Base-by-base conservation (phyloP, 1,140 invertebrate genomes). In the Thaumetopoea pityocampa region DNA sequence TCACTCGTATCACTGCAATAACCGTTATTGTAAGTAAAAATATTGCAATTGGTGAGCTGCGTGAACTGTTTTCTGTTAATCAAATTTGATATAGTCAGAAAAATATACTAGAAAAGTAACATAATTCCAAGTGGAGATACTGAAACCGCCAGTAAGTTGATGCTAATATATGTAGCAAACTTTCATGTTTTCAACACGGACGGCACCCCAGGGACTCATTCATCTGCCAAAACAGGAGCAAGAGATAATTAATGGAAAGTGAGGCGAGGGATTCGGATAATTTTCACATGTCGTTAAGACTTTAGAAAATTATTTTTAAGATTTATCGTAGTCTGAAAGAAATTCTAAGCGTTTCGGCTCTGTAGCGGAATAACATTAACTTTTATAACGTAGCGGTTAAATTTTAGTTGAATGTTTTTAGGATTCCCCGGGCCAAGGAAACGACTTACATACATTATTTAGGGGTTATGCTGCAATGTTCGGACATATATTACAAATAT, bases 181-280 rank as follows among this genome's bases (percentile, higher is more conserved):
- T 74, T 68, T 64, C 53, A 49, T 61, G 63, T 73, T 76, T 72
- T 68, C 57, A 63, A 58, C 46, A 37, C 46, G 45, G 55, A 65
- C 52, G 54, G 55, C 58, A 47, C 69, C 57, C 63, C 17, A 16
- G 59, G 34, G 67, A 22, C 56, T 68, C 67, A 67, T 78, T 73
- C 67, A 61, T 74, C 67, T 59, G 44, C 51, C 54, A 51, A 30
- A 45, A 37, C 42, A 40, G 60, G 58, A 34, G 52, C 53, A 59
- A 61, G 54, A 55, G 53, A 69, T 78, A 67, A 73, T 73, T 73
- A 73, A 78, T 74, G 67, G 60, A 64, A 67, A 70, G 68, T 62
- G 67, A 48, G 35, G 53, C 57, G 58, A 60, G 55, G 54, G 35
- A 2, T 17, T 49, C 30, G 46, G 12, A 35, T 52, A 43, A 37